Evolutionary conservation across 2,888 invertebrate genomes (phyloP).

Genomic region (Microctonus aethiopoides): DNA sequence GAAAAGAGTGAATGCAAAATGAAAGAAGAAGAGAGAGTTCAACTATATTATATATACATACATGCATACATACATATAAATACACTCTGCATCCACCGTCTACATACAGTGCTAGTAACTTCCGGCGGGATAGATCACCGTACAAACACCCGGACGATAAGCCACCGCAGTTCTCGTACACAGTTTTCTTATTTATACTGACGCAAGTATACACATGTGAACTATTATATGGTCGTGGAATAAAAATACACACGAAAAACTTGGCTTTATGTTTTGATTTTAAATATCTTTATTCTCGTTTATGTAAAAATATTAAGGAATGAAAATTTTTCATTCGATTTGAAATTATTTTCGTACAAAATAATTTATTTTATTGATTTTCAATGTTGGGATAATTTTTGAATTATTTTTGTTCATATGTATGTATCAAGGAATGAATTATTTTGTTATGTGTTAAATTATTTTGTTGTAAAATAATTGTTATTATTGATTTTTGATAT

Average conservation of each 20-base stretch:
- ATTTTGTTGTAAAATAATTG: too few species aligned
- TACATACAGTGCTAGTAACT: slow-evolving; percentile 43
- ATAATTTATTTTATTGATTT: too few species aligned
- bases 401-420: too few species aligned
- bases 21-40: neutral
- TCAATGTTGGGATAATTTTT: too few species aligned
- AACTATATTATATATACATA: neutral
- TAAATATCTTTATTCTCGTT: neutral
- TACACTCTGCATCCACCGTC: neutral
- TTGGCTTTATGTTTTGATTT: neutral
- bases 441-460: too few species aligned
- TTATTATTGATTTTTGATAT: too few species aligned
- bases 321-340: too few species aligned
- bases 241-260: neutral
- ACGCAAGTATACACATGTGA: neutral
- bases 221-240: neutral
- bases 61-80: neutral
- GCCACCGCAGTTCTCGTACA: slow-evolving; percentile 35
- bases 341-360: too few species aligned
- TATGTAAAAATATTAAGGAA: neutral
- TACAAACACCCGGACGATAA: slow-evolving; percentile 57
- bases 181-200: neutral
- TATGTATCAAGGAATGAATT: too few species aligned
- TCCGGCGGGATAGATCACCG: slow-evolving; percentile 59
- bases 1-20: slow-evolving; percentile 14